A percentile compares a stretch with the other conserved stretches of the same genome.
These are phyloP conservation scores for Pachyuromys duprasi DNA, from an alignment of 2,797 vertebrate species.

Conservation along the genomic window DNA sequence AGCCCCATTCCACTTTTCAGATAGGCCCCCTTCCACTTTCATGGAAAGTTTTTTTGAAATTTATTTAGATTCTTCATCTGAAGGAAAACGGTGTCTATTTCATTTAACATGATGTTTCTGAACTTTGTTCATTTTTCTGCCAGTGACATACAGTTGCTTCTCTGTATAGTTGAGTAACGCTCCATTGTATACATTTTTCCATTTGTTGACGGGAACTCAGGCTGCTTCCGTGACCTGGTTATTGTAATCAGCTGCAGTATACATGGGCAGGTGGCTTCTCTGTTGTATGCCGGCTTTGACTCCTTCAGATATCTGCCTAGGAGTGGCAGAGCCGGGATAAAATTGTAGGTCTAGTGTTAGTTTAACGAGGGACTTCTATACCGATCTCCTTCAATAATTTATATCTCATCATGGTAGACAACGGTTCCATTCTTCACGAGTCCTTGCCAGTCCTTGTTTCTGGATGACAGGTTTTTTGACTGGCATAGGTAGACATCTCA, in stretches of 20 bases:
- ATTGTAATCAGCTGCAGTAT: neutral
- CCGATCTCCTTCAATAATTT: neutral
- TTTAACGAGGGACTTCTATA: neutral
- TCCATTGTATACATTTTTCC: neutral
- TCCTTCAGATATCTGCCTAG: neutral
- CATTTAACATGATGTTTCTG: neutral
- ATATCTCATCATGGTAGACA: too few relatives aligned
- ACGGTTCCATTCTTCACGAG: neutral
- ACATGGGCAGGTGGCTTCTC: neutral
- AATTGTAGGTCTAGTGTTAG: neutral
- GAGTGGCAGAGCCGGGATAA: neutral
- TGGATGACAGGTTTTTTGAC: neutral
- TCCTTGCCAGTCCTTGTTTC: neutral
- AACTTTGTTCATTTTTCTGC: neutral
- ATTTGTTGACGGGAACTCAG: neutral
- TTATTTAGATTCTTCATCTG: neutral
- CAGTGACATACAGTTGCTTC: neutral
- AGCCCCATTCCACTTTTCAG: neutral
- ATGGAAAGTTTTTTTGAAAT: neutral
- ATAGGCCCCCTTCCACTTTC: neutral
- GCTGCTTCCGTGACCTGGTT: neutral
- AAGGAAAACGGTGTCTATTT: neutral
- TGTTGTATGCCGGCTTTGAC: neutral
- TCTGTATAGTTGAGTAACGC: neutral
- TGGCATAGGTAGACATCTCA: neutral